These are phyloP conservation scores for Atopsyche davidsoni DNA, from an alignment of 1,140 invertebrate genomes.

Conservation along the genomic window DNA sequence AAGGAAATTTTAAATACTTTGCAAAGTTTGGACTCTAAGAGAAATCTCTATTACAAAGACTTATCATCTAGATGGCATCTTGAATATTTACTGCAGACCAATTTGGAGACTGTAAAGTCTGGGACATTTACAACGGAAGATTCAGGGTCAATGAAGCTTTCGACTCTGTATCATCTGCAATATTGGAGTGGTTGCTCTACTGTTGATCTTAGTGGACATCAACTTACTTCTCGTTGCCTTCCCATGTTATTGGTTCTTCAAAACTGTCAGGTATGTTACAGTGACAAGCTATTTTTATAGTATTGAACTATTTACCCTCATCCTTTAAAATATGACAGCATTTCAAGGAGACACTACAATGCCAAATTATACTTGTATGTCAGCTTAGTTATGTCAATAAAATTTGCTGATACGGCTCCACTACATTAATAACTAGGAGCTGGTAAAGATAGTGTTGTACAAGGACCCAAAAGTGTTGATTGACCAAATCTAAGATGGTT, in stretches of 20 bases:
- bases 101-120: constrained; percentile 13
- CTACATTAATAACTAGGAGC: too few relatives aligned
- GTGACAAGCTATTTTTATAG: too few relatives aligned
- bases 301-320: too few relatives aligned
- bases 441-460: too few relatives aligned
- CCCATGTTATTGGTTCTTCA: constrained; percentile 17
- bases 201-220: constrained; percentile 18
- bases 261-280: constrained; percentile 27
- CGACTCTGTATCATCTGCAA: constrained; percentile 25
- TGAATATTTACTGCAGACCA: constrained; percentile 21
- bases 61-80: constrained; percentile 25
- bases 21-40: constrained; percentile 18
- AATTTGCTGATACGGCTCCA: too few relatives aligned
- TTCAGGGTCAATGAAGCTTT: constrained; percentile 7
- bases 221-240: constrained; percentile 17
- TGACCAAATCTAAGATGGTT: too few relatives aligned
- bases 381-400: too few relatives aligned
- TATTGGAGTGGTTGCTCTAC: constrained; percentile 26
- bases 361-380: too few relatives aligned
- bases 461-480: too few relatives aligned
- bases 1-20: constrained; percentile 16
- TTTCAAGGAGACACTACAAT: too few relatives aligned
- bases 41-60: constrained; percentile 26
- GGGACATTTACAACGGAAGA: constrained; percentile 15
- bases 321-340: too few relatives aligned